A percentile compares a stretch with the other conserved stretches of the same genome.
Evolutionary conservation across 2,113 vertebrate genomes (phyloP).

Genomic region (Antechinus flavipes): DNA sequence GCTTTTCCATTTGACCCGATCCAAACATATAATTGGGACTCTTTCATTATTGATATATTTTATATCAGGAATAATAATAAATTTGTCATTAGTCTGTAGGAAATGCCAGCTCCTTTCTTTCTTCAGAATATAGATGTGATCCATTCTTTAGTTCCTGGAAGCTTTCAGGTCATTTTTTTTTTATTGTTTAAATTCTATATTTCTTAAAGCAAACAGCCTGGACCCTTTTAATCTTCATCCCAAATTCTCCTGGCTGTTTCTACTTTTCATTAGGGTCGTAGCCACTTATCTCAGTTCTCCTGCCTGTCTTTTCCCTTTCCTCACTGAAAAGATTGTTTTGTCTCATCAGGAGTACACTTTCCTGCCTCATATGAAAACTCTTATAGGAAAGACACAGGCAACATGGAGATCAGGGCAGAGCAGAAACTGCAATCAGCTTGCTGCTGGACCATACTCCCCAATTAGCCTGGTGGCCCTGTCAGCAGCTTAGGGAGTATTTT

Average conservation of each 20-base stretch:
- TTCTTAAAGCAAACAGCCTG: not conserved
- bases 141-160: not conserved
- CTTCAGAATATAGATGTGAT: not conserved
- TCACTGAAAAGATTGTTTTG: not conserved
- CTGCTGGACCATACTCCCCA: conserved; percentile 27
- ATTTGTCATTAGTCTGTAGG: not conserved
- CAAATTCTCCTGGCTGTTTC: not conserved
- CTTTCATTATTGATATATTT: not conserved
- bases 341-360: not conserved
- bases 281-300: not conserved
- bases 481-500: conserved; percentile 63
- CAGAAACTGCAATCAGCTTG: conserved; percentile 11
- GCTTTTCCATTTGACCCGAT: not conserved
- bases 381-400: not conserved
- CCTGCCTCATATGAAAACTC: not conserved
- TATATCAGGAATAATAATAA: not conserved
- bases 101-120: not conserved
- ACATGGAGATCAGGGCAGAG: not conserved
- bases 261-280: not conserved
- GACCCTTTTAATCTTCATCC: not conserved
- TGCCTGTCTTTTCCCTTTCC: not conserved
- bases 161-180: not conserved
- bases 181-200: not conserved
- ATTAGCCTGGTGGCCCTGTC: conserved; percentile 35
- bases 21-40: not conserved